Evolutionary conservation across 2,113 vertebrate genomes (phyloP).

Genomic region (Dissostichus mawsoni): DNA sequence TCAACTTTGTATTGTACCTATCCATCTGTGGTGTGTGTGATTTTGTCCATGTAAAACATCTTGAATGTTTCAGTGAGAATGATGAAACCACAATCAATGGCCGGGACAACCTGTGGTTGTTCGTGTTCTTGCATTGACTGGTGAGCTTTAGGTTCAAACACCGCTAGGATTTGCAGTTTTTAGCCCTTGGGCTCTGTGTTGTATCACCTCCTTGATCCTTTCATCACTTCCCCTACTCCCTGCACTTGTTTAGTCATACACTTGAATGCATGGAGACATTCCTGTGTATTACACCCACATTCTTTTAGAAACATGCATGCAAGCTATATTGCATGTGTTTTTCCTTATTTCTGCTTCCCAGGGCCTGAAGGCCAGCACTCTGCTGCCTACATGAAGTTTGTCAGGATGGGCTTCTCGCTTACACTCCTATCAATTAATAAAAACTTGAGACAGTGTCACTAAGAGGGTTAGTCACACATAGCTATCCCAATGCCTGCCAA

Average conservation of each 20-base stretch:
- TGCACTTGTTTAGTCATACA: conserved; percentile 8
- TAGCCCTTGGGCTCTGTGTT: conserved; percentile 5
- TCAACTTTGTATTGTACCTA: neutral
- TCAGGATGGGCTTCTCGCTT: conserved; percentile 44
- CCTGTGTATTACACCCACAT: neutral
- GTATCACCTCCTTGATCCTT: conserved; percentile 30
- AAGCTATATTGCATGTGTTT: conserved; percentile 8
- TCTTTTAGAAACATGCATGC: neutral
- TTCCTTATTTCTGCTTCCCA: conserved; percentile 24
- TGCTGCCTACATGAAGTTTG: conserved; percentile 9
- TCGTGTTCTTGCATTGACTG: conserved; percentile 6
- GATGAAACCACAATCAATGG: conserved; percentile 34
- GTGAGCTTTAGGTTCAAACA: neutral
- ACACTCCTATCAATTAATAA: conserved; percentile 64
- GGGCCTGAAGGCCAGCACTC: neutral
- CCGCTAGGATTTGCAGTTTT: conserved; percentile 37
- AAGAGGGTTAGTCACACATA: conserved; percentile 60
- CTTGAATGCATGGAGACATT: conserved; percentile 1
- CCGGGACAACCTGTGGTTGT: conserved; percentile 35
- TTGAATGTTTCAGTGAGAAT: conserved; percentile 4
- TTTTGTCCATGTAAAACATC: conserved; percentile 12
- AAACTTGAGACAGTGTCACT: conserved; percentile 60
- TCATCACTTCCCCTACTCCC: conserved; percentile 27
- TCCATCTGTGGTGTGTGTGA: neutral
- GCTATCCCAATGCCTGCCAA: conserved; percentile 43